phyloP scores from a whole-genome alignment of 2,113 vertebrate species.

The Calidris pygmaea region DNA sequence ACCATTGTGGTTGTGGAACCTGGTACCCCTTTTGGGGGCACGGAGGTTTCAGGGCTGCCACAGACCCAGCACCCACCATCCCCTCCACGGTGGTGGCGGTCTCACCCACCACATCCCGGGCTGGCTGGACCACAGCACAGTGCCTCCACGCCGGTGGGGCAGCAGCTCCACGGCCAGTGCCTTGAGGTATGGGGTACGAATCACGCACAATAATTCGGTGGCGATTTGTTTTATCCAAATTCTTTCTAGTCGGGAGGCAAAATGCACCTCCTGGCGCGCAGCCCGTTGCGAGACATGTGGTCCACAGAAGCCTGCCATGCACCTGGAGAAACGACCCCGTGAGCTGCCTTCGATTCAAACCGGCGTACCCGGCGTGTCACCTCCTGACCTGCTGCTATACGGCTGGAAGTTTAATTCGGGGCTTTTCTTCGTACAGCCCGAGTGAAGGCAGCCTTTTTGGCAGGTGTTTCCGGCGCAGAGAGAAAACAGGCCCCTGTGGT shows the following conservation, averaged over 20 bases:
- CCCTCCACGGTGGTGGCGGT: rapidly evolving
- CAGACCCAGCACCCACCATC: background rate
- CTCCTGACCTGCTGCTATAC: background rate
- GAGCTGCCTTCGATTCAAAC: background rate
- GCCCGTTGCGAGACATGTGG: rapidly evolving
- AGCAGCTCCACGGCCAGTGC: background rate
- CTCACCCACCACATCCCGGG: rapidly evolving
- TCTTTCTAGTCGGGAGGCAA: background rate
- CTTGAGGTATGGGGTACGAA: background rate
- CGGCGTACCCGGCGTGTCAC: background rate
- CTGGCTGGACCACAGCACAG: rapidly evolving
- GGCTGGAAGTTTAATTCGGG: conserved; percentile 8
- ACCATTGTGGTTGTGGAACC: rapidly evolving
- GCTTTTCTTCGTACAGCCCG: conserved; percentile 17
- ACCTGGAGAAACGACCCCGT: background rate
- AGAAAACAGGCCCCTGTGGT: conserved; percentile 80
- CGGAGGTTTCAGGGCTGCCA: background rate
- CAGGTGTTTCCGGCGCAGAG: conserved; percentile 90
- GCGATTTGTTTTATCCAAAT: background rate
- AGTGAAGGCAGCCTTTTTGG: conserved; percentile 35
- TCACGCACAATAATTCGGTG: background rate
- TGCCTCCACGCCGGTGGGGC: rapidly evolving
- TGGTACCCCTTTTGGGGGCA: background rate
- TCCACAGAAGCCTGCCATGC: background rate
- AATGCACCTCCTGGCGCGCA: background rate